Evolutionary conservation across 2,888 invertebrate species (phyloP).

Genomic region (Pardosa pseudoannulata): DNA sequence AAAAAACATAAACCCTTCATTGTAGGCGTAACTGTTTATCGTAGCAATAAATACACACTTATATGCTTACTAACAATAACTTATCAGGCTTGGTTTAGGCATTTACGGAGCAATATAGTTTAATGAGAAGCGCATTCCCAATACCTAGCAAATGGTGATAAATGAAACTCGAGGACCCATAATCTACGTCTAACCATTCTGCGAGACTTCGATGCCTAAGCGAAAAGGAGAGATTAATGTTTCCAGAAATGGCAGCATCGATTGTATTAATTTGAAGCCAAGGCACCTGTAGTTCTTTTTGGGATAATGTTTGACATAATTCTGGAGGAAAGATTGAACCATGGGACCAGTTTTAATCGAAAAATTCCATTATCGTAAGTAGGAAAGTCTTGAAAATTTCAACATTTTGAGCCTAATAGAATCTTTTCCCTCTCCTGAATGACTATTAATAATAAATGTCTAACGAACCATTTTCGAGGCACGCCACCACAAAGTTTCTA

Average conservation of each 20-base stretch:
- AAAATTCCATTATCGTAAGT: background rate
- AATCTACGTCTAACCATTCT: background rate
- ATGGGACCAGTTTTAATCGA: background rate
- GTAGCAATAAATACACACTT: too few relatives aligned
- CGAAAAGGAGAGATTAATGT: conserved; percentile 5
- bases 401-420: background rate
- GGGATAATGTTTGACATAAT: background rate
- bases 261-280: background rate
- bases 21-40: too few relatives aligned
- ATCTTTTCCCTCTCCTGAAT: too few relatives aligned
- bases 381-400: background rate
- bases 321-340: too few relatives aligned
- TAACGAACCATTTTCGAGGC: too few relatives aligned
- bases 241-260: conserved; percentile 1
- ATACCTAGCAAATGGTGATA: background rate
- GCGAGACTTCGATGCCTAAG: background rate
- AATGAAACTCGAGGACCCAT: background rate
- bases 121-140: background rate
- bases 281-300: background rate
- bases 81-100: too few relatives aligned
- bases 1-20: too few relatives aligned
- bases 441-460: too few relatives aligned
- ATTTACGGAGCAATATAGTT: too few relatives aligned
- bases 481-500: too few relatives aligned
- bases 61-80: too few relatives aligned